Evolutionary conservation across 2,888 invertebrate species (phyloP).

Genomic region (Archips xylosteana): DNA sequence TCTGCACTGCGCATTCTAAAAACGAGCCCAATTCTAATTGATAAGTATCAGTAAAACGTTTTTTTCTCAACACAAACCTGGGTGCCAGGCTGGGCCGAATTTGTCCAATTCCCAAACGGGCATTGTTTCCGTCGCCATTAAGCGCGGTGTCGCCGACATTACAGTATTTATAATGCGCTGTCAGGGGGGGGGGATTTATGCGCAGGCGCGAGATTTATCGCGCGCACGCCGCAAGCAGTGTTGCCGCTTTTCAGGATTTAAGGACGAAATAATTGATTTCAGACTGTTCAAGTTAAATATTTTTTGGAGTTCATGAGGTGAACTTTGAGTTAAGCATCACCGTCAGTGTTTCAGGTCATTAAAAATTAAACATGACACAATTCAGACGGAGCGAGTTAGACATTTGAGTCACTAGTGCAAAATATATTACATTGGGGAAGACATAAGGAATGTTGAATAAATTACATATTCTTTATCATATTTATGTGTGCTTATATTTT

Average conservation of each 20-base stretch:
- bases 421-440: too few species aligned
- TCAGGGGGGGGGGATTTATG: slow-evolving; percentile 12
- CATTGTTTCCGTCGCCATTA: slow-evolving; percentile 38
- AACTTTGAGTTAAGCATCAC: not conserved
- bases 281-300: not conserved
- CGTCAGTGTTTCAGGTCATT: too few species aligned
- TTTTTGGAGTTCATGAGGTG: not conserved
- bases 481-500: too few species aligned
- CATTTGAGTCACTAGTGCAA: too few species aligned
- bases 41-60: not conserved
- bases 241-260: not conserved
- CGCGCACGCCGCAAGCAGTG: slow-evolving; percentile 11
- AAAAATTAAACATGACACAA: too few species aligned
- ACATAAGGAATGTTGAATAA: too few species aligned
- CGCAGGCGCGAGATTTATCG: slow-evolving; percentile 19
- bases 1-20: not conserved
- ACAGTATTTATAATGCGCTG: slow-evolving; percentile 28
- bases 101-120: slow-evolving; percentile 36
- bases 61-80: not conserved
- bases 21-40: not conserved
- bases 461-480: too few species aligned
- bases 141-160: slow-evolving; percentile 12
- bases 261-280: not conserved
- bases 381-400: too few species aligned
- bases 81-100: slow-evolving; percentile 8